Base-by-base conservation (phyloP, 2,797 vertebrate species). In the Gymnoscopelus braueri region DNA sequence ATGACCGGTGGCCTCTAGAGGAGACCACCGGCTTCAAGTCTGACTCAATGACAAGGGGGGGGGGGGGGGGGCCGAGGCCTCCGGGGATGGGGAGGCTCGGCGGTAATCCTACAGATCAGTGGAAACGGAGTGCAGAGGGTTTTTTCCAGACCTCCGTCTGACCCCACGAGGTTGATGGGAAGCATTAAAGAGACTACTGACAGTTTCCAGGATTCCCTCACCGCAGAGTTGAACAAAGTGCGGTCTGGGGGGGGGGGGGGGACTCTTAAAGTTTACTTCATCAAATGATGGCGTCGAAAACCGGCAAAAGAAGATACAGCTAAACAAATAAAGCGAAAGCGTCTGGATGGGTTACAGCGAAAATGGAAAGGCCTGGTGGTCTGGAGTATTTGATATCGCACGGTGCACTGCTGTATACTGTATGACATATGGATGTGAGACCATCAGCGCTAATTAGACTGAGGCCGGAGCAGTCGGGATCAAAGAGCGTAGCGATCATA, bases 121-220 rank as follows among this genome's bases (percentile, higher is more conserved):
- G 55, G 7, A 69, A 65, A 63, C 0, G 0, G 4, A 63, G 67
- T 14, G 48, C 1, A 49, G 29, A 59, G 15, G 6, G 12, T 7
- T 52, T 74, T 72, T 69, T 56, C 71, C 49, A 71, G 61, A 76
- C 71, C 80, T 59, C 49, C 14, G 32, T 72, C 49, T 81, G 61
- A 76, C 70, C 63, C 23, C 60, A n/a, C 57, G 35, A 71, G 26
- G 26, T 15, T 44, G 35, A 68, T 55, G 35, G 54, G 47, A 44
- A 26, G 54, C 49, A 65, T 39, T 26, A 12, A 64, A 53, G 15
- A 47, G 19, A 66, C 49, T 60, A 13, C 58, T 54, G 68, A 58
- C 52, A 44, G 58, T 15, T 15, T 52, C 35, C 55, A 51, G 61
- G 47, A 63, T 23, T 24, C 23, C 51, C 61, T 15, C 50, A 15